Base-by-base conservation (phyloP, 2,888 invertebrate genomes). In the Dendrolimus houi region DNA sequence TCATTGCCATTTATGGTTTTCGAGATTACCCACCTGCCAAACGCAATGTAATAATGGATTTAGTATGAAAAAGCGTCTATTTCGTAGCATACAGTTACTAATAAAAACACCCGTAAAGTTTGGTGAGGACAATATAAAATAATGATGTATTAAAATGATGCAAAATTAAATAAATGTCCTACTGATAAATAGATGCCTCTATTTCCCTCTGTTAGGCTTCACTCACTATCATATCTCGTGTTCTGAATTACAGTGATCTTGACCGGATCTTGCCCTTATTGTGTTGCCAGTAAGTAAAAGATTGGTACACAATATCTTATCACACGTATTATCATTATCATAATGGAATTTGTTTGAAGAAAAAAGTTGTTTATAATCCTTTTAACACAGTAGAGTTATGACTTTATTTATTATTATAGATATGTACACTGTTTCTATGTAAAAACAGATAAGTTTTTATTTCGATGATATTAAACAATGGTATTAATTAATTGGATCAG, bases 361-460 rank as follows among this genome's bases (percentile, higher is more conserved):
- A 74, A 71, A 75, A 76, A 73, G 74, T 72, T 78, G 73, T 76
- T 75, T 78, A 69, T 75, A 77, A 81, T 74, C 69, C 63, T 66
- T 70, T 67, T 63, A 65, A 69, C 68, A 72, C 67, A 65, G 60
- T 66, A 69, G 63, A 73, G 72, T 75, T 74, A 71, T 60, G 54
- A 58, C 57, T 65, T 68, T 70, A 69, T 68, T 68, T 68, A 69
- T 68, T 66, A 64, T 57, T 58, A 62, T 65, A 69, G 64, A 68
- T 68, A 54, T 57, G 47, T 57, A 52, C 54, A 57, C n/a, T 12
- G 14, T 17, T 54, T 54, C 60, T 64, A 60, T 62, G 55, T 58
- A 62, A 58, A 62, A 59, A 57, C 59, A 60, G 65, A 65, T 66
- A 64, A 64, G 59, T 57, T 57, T 65, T 62, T 63, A 65, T 64